Evolutionary conservation across 2,797 vertebrate genomes (phyloP).

Genomic region (Phalanger gymnotis): DNA sequence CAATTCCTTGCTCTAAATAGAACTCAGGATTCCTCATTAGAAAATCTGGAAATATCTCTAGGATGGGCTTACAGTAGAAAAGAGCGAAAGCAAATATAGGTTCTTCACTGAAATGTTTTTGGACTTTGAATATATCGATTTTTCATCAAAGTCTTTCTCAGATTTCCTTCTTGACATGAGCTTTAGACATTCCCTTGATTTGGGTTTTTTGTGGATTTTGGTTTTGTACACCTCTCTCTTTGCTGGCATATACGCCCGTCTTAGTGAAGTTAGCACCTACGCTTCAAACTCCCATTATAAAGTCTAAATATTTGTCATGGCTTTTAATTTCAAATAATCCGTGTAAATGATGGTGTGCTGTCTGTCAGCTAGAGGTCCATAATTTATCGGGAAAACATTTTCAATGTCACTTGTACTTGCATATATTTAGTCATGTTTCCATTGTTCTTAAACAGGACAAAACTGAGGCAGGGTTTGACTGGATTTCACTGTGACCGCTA

Average conservation of each 20-base stretch:
- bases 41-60: slow-evolving; percentile 35
- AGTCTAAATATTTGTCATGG: slow-evolving; percentile 21
- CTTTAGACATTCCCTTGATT: slow-evolving; percentile 35
- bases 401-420: slow-evolving; percentile 27
- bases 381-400: slow-evolving; percentile 18
- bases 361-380: slow-evolving; percentile 21
- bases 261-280: slow-evolving; percentile 45
- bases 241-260: slow-evolving; percentile 34
- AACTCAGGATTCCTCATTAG: slow-evolving; percentile 59
- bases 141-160: slow-evolving; percentile 48
- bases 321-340: slow-evolving; percentile 25
- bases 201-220: background rate
- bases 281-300: slow-evolving; percentile 42
- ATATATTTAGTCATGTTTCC: background rate
- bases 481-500: background rate
- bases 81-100: background rate
- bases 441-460: slow-evolving; percentile 18
- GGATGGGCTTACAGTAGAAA: background rate
- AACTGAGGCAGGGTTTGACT: slow-evolving; percentile 11
- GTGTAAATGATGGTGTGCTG: slow-evolving; percentile 21
- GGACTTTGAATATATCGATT: slow-evolving; percentile 44
- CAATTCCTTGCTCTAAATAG: slow-evolving; percentile 59
- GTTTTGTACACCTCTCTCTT: slow-evolving; percentile 28
- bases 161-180: slow-evolving; percentile 8
- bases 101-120: slow-evolving; percentile 13